phyloP scores from a whole-genome alignment of 2,888 invertebrate genomes.

The Mamestra brassicae region DNA sequence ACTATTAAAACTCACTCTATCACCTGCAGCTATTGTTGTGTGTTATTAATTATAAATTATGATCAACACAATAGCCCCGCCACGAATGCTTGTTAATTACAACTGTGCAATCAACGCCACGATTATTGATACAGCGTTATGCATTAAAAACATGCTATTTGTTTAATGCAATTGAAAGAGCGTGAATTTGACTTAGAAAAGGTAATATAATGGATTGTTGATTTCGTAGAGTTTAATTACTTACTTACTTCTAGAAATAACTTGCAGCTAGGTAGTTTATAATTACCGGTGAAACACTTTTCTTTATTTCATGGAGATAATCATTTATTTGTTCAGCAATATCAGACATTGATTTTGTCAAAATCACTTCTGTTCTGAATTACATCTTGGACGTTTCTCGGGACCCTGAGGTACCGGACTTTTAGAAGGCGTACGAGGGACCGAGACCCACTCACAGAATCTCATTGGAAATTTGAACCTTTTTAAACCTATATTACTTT shows the following conservation, averaged over 20 bases:
- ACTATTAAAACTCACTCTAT: not conserved
- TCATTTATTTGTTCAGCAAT: not conserved
- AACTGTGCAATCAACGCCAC: conserved; percentile 14
- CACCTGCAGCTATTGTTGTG: conserved; percentile 11
- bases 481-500: no score
- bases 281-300: not conserved
- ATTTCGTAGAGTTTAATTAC: no score
- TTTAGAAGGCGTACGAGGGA: no score
- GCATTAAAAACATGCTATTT: not conserved
- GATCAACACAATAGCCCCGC: conserved; percentile 17
- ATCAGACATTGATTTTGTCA: not conserved
- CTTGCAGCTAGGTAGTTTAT: no score
- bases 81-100: conserved; percentile 47
- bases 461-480: no score
- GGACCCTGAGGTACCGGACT: no score
- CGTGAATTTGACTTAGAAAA: not conserved
- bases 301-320: not conserved
- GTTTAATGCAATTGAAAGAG: not conserved
- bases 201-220: not conserved
- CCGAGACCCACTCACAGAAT: no score
- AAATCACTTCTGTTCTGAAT: not conserved
- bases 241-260: no score
- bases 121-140: conserved; percentile 3
- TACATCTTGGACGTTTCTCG: no score
- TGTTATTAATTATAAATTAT: conserved; percentile 52